Evolutionary conservation across 1,140 invertebrate species (phyloP).

Genomic region (Steinernema feltiae): DNA sequence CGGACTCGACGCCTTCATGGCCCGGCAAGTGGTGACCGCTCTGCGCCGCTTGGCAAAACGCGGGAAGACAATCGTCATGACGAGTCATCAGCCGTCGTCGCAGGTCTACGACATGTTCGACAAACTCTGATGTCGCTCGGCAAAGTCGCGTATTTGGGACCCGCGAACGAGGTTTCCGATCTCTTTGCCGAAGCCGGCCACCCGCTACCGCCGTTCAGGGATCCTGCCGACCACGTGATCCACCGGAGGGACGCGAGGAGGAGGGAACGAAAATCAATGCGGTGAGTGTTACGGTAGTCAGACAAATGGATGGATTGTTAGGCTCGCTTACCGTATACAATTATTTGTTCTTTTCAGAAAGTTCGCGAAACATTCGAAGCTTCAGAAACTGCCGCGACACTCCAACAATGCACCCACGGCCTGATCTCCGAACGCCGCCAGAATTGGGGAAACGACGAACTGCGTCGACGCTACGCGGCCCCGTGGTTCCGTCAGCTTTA

Average conservation of each 20-base stretch:
- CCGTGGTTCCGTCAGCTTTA: conserved; percentile 76
- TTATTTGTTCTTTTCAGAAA: conserved; percentile 66
- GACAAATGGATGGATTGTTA: background rate
- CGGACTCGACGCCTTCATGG: conserved; percentile 73
- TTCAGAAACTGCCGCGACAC: conserved; percentile 28
- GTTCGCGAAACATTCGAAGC: conserved; percentile 71
- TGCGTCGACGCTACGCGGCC: conserved; percentile 63
- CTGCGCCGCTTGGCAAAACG: conserved; percentile 64
- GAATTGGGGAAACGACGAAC: conserved; percentile 17
- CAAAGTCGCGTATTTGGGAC: conserved; percentile 78
- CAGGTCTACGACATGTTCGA: conserved; percentile 75
- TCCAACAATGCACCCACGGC: conserved; percentile 1
- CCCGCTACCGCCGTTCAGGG: background rate
- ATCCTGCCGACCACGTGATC: conserved; percentile 4
- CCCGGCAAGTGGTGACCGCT: conserved; percentile 67
- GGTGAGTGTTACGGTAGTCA: background rate
- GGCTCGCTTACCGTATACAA: background rate
- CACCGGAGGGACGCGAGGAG: background rate
- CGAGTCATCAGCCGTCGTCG: conserved; percentile 77
- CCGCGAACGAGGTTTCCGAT: conserved; percentile 57
- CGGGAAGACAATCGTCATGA: conserved; percentile 72
- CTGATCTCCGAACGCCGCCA: background rate
- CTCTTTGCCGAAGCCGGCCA: background rate
- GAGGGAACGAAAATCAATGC: background rate
- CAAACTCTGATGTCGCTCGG: conserved; percentile 71